Base-by-base conservation (phyloP, 2,888 invertebrate species). In the Chesias legatella region DNA sequence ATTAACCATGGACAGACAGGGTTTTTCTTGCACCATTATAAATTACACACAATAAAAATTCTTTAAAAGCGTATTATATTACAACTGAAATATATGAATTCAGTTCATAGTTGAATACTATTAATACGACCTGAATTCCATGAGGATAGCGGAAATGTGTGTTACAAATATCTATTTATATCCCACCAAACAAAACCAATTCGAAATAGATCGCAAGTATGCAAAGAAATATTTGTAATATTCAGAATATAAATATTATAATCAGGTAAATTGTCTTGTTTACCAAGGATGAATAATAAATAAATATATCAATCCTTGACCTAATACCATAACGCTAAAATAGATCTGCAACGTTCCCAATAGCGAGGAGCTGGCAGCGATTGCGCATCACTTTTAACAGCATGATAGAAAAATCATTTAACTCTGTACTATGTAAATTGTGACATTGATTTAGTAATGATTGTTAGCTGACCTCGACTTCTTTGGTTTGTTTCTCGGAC, bases 391-490 rank as follows among this genome's bases (percentile, higher is more conserved):
- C 42, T 46, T 46, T 45, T 49, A 36, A 35, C 33, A 46, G 28
- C 37, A 38, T 41, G 35, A 42, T 35, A 44, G 36, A n/a, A 22
- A 46, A 48, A 40, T 42, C 46, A 50, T 48, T 55, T 43, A 48
- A 48, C 41, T 51, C 39, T 36, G 39, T 33, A 36, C 27, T 35
- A 31, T 31, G 7, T 29, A 35, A 39, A 13, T 48, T 30, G 44
- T 27, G 23, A 31, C 25, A 36, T 37, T 26, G 33, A 22, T 34
- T 21, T 29, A 22, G 39, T 33, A 22, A 42, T 39, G 35, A 45
- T 10, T 46, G 30, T 65, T 58, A 54, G 76, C 88, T 88, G 80
- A 88, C 88, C 88, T 88, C 88, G 51, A 84, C 84, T 80, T 88
- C 88, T 77, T 80, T 79, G 7, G 79, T 67, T 51, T 69, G 77